Base-by-base conservation (phyloP, 2,888 invertebrate genomes). In the Vannuccia rotundouncinata region DNA sequence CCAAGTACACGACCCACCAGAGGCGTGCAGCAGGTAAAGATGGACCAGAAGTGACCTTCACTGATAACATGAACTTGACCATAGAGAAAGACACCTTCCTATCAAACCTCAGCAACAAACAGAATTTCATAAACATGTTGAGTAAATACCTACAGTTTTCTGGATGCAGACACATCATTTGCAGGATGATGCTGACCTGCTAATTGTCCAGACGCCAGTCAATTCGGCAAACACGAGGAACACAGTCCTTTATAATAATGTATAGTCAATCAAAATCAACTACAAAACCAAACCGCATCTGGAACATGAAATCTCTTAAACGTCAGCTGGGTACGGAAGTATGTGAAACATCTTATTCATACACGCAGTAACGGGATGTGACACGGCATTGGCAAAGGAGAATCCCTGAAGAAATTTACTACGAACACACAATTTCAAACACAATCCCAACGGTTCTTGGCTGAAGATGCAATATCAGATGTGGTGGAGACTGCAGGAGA, bases 121-220 rank as follows among this genome's bases (percentile, higher is more conserved):
- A 84, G 30, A 29, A 60, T 1, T 84, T 84, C 73, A 82, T 84
- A 0, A 59, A 81, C 28, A 5, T 83, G 17, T 77, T 84, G 25
- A 1, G 77, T 25, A 59, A 66, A 17, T 1, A 79, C 1, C 78
- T 84, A 1, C 5, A 59, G 29, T 27, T 79, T n/a, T 2, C 30
- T 45, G 82, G 82, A 0, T 77, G 74, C 30, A 66, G 29, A 31
- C 30, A 74, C 80, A 13, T 0, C 83, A 84, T 79, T 82, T 84
- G 10, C 25, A 45, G 13, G 82, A 80, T 2, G 85, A 84, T 82
- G 85, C 84, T 17, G 85, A 84, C 74, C 2, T 82, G 17, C 77
- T 83, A 0, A 84, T 84, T 75, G 83, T 81, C 0, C 27, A 82
- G 66, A 84, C 82, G n/a, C 83, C 82, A 0, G 29, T 84, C 5